phyloP scores from a whole-genome alignment of 1,140 invertebrate species.

The Centruroides vittatus region DNA sequence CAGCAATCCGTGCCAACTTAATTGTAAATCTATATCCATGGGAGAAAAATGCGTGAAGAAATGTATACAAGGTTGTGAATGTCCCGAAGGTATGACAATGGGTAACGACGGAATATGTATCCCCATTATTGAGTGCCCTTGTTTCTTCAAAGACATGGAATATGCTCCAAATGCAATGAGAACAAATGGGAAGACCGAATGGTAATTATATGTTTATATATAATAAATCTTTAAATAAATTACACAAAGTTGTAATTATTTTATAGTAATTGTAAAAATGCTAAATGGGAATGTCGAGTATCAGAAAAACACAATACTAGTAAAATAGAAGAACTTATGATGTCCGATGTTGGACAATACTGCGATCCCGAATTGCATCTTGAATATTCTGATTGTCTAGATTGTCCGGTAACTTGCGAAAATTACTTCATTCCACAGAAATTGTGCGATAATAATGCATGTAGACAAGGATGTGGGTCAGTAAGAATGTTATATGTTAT shows the following conservation, averaged over 20 bases:
- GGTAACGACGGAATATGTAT: slow-evolving; percentile 56
- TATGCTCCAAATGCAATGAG: slow-evolving; percentile 55
- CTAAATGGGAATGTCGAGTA: slow-evolving; percentile 50
- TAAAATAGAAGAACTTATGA: slow-evolving; percentile 27
- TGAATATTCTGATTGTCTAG: slow-evolving; percentile 55
- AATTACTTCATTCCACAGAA: slow-evolving; percentile 49
- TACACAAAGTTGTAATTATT: neutral
- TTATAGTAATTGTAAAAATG: slow-evolving; percentile 43
- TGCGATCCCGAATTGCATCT: no score
- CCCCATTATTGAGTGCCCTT: slow-evolving; percentile 56
- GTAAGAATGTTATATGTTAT: neutral
- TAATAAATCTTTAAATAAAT: neutral
- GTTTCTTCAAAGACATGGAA: slow-evolving; percentile 50
- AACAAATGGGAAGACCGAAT: slow-evolving; percentile 29
- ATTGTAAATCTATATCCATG: slow-evolving; percentile 46
- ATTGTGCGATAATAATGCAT: slow-evolving; percentile 36
- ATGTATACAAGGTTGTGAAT: slow-evolving; percentile 79
- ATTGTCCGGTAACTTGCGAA: slow-evolving; percentile 60
- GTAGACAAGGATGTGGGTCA: slow-evolving; percentile 53
- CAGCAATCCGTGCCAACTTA: slow-evolving; percentile 53
- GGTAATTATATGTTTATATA: slow-evolving; percentile 34
- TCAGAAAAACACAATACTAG: slow-evolving; percentile 33
- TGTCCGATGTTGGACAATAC: no score
- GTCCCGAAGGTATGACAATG: slow-evolving; percentile 56
- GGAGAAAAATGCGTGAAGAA: slow-evolving; percentile 37